Evolutionary conservation across 2,888 invertebrate species (phyloP).

Genomic region (Calephelis perditalis): DNA sequence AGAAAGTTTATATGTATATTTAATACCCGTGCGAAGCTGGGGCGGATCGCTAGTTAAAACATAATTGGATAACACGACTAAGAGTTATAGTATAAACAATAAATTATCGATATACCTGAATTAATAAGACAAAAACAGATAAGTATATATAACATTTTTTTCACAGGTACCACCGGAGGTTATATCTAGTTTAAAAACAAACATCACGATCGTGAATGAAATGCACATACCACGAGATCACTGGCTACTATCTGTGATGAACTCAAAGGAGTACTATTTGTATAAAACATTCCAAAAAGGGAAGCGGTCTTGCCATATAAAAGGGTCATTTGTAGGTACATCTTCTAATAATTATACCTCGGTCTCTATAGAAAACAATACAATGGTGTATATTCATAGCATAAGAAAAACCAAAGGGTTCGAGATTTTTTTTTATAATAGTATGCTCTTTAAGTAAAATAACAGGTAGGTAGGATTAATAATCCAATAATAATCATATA

Average conservation of each 20-base stretch:
- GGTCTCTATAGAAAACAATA: constrained; percentile 21
- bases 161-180: no score
- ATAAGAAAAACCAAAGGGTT: background rate
- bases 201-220: constrained; percentile 26
- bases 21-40: no score
- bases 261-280: constrained; percentile 41
- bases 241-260: constrained; percentile 34
- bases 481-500: no score
- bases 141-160: no score
- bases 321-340: constrained; percentile 29
- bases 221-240: constrained; percentile 29
- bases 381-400: constrained; percentile 15
- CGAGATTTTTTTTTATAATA: background rate
- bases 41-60: no score
- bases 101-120: no score
- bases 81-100: no score
- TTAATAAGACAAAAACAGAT: no score
- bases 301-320: constrained; percentile 34
- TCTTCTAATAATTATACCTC: constrained; percentile 29
- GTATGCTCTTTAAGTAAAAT: background rate
- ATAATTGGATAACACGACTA: no score
- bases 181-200: no score
- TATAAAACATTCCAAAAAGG: constrained; percentile 43
- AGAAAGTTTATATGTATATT: no score
- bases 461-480: background rate